phyloP scores from a whole-genome alignment of 2,797 vertebrate species.

The Mormyrops attenuatus region DNA sequence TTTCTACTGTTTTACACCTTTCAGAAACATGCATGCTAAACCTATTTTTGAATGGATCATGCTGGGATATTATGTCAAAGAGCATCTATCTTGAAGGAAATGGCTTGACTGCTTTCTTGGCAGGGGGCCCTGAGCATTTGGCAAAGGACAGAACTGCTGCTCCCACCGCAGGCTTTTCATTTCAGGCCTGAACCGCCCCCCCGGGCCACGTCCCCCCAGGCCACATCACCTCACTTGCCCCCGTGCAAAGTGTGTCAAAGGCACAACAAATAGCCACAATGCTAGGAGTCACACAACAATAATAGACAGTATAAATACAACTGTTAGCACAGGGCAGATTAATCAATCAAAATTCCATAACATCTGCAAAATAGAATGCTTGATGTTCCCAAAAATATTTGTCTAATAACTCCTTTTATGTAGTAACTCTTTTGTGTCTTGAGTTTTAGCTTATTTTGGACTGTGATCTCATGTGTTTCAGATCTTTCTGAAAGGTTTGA shows the following conservation, averaged over 20 bases:
- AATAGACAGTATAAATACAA: neutral
- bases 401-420: neutral
- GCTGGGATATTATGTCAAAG: neutral
- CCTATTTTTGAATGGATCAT: neutral
- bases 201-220: neutral
- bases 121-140: neutral
- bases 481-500: neutral
- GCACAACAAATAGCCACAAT: neutral
- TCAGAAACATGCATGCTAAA: neutral
- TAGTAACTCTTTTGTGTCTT: neutral
- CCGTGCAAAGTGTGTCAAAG: neutral
- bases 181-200: neutral
- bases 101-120: neutral
- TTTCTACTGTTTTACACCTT: neutral
- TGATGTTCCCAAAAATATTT: neutral
- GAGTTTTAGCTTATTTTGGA: neutral
- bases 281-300: neutral
- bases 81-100: neutral
- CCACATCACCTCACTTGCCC: slow-evolving; percentile 1
- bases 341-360: neutral
- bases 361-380: neutral
- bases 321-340: neutral
- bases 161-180: neutral
- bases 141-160: neutral
- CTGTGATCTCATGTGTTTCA: neutral